phyloP scores from a whole-genome alignment of 2,113 vertebrate species.

The Aramus guarauna region DNA sequence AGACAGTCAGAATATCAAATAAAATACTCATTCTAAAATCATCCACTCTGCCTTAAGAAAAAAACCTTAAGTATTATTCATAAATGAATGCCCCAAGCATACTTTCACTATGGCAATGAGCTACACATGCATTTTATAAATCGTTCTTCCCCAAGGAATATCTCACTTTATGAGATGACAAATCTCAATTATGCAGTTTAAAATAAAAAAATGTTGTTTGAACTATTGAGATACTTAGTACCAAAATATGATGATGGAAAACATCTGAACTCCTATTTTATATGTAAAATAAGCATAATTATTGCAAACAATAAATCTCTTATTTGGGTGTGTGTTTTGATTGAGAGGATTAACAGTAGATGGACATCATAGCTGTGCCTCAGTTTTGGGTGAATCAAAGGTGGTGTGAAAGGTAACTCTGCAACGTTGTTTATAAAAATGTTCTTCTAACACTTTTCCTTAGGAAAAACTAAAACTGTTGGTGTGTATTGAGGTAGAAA shows the following conservation, averaged over 20 bases:
- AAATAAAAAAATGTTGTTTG: background rate
- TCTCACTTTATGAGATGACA: background rate
- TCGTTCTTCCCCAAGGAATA: background rate
- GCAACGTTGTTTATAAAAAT: background rate
- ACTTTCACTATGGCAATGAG: background rate
- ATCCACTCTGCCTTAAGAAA: background rate
- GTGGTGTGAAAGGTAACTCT: background rate
- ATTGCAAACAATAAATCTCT: background rate
- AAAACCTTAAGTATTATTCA: background rate
- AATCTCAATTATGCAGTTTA: background rate
- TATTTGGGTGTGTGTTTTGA: background rate
- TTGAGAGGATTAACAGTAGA: background rate
- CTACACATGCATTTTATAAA: background rate
- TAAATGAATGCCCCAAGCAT: background rate
- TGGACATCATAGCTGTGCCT: background rate
- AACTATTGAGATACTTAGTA: background rate
- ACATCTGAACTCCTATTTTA: background rate
- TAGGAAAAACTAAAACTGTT: background rate
- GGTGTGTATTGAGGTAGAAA: background rate
- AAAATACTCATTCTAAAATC: background rate
- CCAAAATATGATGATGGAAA: background rate
- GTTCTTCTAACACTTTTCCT: background rate
- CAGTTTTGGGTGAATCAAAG: background rate
- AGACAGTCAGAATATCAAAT: constrained; percentile 38
- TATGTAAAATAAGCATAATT: background rate